A percentile compares a stretch with the other conserved stretches of the same genome.
Evolutionary conservation across 1,140 invertebrate genomes (phyloP).

Genomic region (Papilio machaon): DNA sequence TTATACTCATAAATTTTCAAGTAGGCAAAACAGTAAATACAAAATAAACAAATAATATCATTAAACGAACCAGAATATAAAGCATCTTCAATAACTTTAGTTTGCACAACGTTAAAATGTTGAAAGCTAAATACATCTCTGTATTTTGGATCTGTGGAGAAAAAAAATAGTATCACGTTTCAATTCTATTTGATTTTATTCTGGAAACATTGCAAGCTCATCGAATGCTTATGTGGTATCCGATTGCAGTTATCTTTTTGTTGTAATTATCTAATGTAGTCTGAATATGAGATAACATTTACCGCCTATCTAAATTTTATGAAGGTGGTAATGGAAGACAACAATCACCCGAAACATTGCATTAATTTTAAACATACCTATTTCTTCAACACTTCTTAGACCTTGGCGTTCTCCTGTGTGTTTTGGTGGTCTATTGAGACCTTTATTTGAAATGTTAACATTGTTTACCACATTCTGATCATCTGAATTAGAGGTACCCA

Average conservation of each 20-base stretch:
- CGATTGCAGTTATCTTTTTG: no score
- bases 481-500: constrained; percentile 41
- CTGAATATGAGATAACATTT: no score
- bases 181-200: no score
- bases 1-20: not conserved
- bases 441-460: constrained; percentile 7
- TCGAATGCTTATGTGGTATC: no score
- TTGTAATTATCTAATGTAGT: no score
- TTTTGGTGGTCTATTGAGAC: constrained; percentile 54
- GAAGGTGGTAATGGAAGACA: not conserved
- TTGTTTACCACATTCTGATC: constrained; percentile 27
- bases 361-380: constrained; percentile 53
- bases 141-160: constrained; percentile 78
- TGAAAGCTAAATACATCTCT: constrained; percentile 84
- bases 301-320: no score
- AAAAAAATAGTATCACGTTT: not conserved
- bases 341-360: not conserved
- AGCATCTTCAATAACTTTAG: constrained; percentile 86
- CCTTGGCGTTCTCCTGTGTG: constrained; percentile 63
- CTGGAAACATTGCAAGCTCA: no score
- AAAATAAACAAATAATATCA: constrained; percentile 51
- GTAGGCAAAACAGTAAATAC: not conserved
- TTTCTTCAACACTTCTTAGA: constrained; percentile 74
- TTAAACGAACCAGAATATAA: constrained; percentile 82
- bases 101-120: constrained; percentile 89